These are phyloP conservation scores for Homarus gammarus DNA, from an alignment of 2,888 invertebrate genomes.

Conservation along the genomic window DNA sequence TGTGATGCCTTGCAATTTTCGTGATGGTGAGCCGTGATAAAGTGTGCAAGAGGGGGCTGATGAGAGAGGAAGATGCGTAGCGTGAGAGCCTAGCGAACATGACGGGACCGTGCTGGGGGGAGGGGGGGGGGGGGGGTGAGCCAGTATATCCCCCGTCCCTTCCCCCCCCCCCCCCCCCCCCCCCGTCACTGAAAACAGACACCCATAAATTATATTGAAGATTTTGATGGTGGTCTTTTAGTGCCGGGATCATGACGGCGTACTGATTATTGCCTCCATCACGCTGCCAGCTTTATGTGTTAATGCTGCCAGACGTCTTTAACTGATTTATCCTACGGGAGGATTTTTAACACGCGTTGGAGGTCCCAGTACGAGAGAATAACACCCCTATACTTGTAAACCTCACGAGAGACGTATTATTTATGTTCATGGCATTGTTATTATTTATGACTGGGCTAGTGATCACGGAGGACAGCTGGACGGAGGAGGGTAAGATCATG, in stretches of 20 bases:
- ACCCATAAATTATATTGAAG: conserved; percentile 20
- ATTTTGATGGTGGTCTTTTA: conserved; percentile 35
- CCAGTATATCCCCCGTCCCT: too few relatives aligned
- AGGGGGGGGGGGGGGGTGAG: too few relatives aligned
- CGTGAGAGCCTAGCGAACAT: conserved; percentile 2
- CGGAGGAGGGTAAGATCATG: too few relatives aligned
- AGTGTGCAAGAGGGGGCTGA: not conserved
- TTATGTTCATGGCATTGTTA: too few relatives aligned
- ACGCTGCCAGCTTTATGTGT: conserved; percentile 8
- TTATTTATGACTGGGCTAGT: too few relatives aligned
- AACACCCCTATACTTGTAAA: too few relatives aligned
- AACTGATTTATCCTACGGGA: not conserved
- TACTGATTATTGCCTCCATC: conserved; percentile 11
- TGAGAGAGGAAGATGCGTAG: conserved; percentile 6
- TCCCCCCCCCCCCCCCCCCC: not conserved
- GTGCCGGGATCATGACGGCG: conserved; percentile 15
- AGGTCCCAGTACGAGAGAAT: too few relatives aligned
- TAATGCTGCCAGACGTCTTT: not conserved
- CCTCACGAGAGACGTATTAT: too few relatives aligned
- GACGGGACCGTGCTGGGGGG: not conserved
- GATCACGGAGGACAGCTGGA: too few relatives aligned
- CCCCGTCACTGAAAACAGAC: conserved; percentile 1
- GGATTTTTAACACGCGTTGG: too few relatives aligned
- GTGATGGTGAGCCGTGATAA: conserved; percentile 17
- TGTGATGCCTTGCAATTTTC: conserved; percentile 15